phyloP scores from a whole-genome alignment of 2,797 vertebrate genomes.

The Sebastes hubbsi region DNA sequence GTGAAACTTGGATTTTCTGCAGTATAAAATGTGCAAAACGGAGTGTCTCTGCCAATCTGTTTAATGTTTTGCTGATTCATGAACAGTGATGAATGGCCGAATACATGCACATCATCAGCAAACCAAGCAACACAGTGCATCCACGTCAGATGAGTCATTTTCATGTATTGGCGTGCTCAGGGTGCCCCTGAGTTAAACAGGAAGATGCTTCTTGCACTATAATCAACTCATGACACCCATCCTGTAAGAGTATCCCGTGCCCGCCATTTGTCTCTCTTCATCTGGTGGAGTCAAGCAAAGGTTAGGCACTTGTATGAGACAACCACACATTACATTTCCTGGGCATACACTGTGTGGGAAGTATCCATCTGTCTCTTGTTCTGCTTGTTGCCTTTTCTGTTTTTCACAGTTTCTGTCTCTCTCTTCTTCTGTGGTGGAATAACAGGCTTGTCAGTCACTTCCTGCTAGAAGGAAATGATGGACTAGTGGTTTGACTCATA shows the following conservation, averaged over 20 bases:
- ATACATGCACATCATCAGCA: not conserved
- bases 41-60: not conserved
- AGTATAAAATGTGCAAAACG: not conserved
- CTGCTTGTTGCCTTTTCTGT: not conserved
- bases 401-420: slow-evolving; percentile 4
- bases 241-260: slow-evolving; percentile 1
- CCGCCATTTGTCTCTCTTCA: slow-evolving; percentile 31
- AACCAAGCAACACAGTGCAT: not conserved
- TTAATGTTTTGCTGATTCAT: not conserved
- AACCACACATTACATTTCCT: slow-evolving; percentile 39
- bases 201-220: not conserved
- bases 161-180: not conserved
- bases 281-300: slow-evolving; percentile 31
- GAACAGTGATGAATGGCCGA: slow-evolving; percentile 2
- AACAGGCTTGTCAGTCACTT: slow-evolving; percentile 36
- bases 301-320: slow-evolving; percentile 22
- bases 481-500: slow-evolving; percentile 12
- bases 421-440: slow-evolving; percentile 15
- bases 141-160: slow-evolving; percentile 9
- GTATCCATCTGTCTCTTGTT: slow-evolving; percentile 39
- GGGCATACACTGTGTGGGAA: slow-evolving; percentile 38
- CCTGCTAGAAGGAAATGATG: slow-evolving; percentile 2
- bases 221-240: slow-evolving; percentile 8
- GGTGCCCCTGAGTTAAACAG: slow-evolving; percentile 1
- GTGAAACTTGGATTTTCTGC: not conserved